Base-by-base conservation (phyloP, 1,140 invertebrate genomes). In the Pachyrhynchus sulphureomaculatus region DNA sequence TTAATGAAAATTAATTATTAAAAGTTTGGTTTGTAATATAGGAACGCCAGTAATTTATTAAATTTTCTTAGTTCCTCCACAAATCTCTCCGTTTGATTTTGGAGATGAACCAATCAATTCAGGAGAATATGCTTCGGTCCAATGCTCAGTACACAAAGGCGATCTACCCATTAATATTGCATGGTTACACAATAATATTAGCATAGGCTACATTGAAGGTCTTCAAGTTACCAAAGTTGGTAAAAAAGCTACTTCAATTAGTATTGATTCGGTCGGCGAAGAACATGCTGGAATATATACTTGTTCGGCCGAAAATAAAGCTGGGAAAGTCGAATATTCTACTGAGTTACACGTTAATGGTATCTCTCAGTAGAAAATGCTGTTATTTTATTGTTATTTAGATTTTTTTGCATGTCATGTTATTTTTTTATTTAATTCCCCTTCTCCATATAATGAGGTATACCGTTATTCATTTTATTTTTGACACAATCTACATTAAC, bases 271-370 rank as follows among this genome's bases (percentile, higher is more conserved):
- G 60, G 87, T 89, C 13, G 82, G 83, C 54, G 87, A 86, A 37
- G 80, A 83, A 45, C 91, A 94, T 75, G 84, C 83, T 72, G 89
- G 89, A 65, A 85, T 86, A 64, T 95, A 93, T 70, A 92, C 88
- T 60, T 95, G 92, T 64, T 75, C 78, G 5, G 85, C 82, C 8
- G 78, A 78, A 26, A 87, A 87, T 74, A 66, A 71, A 20, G 84
- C 83, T 23, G 85, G 84, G 15, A 75, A 77, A 13, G 78, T 78
- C 23, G 83, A 83, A 68, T 85, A 84, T 67, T 80, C 82, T 9
- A 83, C 86, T 51, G 73, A 77, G 63, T 73, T 90, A 26, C 74
- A 80, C 54, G 83, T 88, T n/a, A 82, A 87, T 68, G 84, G 87
- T 88, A 78, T 55, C 20, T 24, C 9, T 13, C 8, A 76, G 82